These are phyloP conservation scores for Oxycera nigricornis DNA, from an alignment of 2,888 invertebrate genomes.

Conservation along the genomic window DNA sequence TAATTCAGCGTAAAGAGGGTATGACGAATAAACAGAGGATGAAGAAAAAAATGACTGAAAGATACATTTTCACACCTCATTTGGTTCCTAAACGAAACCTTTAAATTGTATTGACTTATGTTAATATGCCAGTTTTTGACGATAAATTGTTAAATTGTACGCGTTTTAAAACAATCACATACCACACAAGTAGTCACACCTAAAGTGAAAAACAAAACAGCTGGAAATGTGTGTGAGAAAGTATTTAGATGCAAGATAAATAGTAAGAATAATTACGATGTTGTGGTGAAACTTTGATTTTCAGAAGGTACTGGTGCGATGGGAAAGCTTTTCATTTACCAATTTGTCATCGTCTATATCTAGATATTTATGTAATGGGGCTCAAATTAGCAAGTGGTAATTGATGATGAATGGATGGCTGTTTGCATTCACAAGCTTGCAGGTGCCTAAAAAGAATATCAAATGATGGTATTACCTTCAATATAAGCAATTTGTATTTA, in stretches of 20 bases:
- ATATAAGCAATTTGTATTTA: too few relatives aligned
- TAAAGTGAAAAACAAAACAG: slow-evolving; percentile 15
- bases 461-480: too few relatives aligned
- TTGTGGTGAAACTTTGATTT: neutral
- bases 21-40: too few relatives aligned
- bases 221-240: slow-evolving; percentile 9
- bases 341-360: neutral
- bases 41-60: too few relatives aligned
- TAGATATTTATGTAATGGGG: slow-evolving; percentile 31
- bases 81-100: neutral
- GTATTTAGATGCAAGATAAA: neutral
- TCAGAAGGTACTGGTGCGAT: neutral
- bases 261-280: neutral
- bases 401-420: too few relatives aligned
- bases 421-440: too few relatives aligned
- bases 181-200: slow-evolving; percentile 38
- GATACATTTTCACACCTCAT: neutral
- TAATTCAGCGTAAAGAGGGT: too few relatives aligned
- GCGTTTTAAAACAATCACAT: slow-evolving; percentile 33
- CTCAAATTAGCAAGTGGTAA: slow-evolving; percentile 1
- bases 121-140: slow-evolving; percentile 14
- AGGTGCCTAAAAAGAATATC: too few relatives aligned
- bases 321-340: neutral
- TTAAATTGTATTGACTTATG: slow-evolving; percentile 21
- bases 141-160: slow-evolving; percentile 1